Conservation (phyloP, 2,888 invertebrate genomes). For the Timema cristinae region DNA sequence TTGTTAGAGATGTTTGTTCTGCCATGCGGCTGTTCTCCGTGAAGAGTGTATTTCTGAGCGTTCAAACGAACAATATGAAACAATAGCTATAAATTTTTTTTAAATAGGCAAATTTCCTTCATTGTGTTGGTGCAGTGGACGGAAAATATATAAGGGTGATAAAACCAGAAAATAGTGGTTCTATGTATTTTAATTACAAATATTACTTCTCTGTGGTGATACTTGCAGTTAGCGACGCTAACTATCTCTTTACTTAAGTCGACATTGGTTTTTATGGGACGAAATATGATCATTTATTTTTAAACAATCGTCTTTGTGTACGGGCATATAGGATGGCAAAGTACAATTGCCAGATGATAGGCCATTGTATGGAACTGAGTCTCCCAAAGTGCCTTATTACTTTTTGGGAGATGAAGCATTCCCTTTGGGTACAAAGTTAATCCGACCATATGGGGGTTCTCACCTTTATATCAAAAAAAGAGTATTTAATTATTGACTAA, state of each 20-base stretch:
- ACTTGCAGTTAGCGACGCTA: constrained; percentile 28
- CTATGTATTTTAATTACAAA: constrained; percentile 33
- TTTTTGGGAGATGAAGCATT: constrained; percentile 27
- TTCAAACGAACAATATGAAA: no score
- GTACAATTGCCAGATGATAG: constrained; percentile 10
- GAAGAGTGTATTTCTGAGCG: no score
- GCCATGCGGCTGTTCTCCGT: constrained; percentile 32
- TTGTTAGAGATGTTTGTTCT: constrained; percentile 33
- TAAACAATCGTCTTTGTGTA: not conserved
- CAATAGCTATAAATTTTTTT: no score
- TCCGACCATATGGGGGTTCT: constrained; percentile 20
- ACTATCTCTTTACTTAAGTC: constrained; percentile 27
- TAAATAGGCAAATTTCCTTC: constrained; percentile 33
- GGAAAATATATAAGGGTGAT: constrained; percentile 33
- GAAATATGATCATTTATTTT: constrained; percentile 19
- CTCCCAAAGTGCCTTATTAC: constrained; percentile 19
- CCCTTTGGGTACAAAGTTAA: constrained; percentile 18
- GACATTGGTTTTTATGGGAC: constrained; percentile 23
- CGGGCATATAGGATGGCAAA: not conserved
- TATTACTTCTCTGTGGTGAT: constrained; percentile 29
- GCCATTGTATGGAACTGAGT: constrained; percentile 11
- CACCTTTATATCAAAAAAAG: constrained; percentile 23
- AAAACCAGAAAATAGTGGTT: constrained; percentile 32
- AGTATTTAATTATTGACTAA: constrained; percentile 32
- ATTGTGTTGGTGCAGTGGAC: constrained; percentile 34